Evolutionary conservation across 2,797 vertebrate species (phyloP).

Genomic region (Lagorchestes hirsutus): DNA sequence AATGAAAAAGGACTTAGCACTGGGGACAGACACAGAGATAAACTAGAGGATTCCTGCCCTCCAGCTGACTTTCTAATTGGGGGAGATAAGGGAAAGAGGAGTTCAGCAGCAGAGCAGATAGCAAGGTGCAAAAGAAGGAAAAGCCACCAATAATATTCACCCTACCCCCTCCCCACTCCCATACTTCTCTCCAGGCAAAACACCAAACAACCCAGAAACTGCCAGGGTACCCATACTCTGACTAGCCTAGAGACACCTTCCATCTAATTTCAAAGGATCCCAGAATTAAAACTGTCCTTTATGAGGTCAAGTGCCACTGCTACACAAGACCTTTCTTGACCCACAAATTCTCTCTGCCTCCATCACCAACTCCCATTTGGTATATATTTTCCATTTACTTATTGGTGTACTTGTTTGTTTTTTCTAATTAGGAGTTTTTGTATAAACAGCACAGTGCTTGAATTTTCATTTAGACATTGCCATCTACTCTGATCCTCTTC

Average conservation of each 20-base stretch:
- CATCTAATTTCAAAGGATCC: neutral
- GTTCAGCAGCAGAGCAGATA: neutral
- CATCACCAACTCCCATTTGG: too few relatives aligned
- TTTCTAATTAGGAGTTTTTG: neutral
- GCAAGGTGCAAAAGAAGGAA: neutral
- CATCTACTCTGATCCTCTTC: neutral
- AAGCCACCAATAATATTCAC: neutral
- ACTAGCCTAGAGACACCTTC: neutral
- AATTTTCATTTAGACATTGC: neutral
- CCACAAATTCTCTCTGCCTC: neutral
- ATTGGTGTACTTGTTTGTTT: neutral
- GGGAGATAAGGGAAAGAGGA: neutral
- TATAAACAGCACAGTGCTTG: neutral
- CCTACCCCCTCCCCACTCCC: too few relatives aligned
- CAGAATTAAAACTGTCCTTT: neutral
- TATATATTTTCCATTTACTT: neutral
- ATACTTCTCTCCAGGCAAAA: neutral
- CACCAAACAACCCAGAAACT: neutral
- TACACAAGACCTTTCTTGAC: neutral
- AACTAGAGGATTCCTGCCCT: neutral
- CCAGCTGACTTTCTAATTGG: neutral
- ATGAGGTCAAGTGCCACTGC: neutral
- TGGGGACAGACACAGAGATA: neutral
- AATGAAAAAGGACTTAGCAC: neutral
- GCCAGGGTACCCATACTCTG: neutral